A percentile compares a stretch with the other conserved stretches of the same genome.
Conservation (phyloP, 2,888 invertebrate species). For the Dolomedes plantarius region DNA sequence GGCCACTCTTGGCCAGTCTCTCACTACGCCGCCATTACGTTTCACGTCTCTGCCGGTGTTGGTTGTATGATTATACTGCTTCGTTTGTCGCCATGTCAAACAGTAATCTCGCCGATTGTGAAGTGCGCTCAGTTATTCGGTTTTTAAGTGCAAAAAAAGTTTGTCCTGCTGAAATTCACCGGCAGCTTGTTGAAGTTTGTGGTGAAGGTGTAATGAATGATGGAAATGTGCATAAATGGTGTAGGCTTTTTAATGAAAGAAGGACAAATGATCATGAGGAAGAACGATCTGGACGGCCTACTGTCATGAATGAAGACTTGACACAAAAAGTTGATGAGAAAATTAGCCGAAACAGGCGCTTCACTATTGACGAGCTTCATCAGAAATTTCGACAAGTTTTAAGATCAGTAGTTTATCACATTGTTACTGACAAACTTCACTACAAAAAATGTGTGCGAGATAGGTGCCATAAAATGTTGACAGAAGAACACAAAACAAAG, state of each 20-base stretch:
- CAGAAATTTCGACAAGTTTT: slow-evolving; percentile 2
- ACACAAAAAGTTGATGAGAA: not conserved
- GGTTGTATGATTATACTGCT: too few relatives aligned
- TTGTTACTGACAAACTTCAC: not conserved
- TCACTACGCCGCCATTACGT: not conserved
- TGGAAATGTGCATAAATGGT: slow-evolving; percentile 1
- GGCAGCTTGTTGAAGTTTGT: not conserved
- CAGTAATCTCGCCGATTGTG: not conserved
- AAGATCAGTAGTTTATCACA: not conserved
- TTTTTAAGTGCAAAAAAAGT: not conserved
- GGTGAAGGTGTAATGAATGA: slow-evolving; percentile 3
- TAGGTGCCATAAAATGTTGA: not conserved
- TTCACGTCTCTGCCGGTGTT: too few relatives aligned
- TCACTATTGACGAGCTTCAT: slow-evolving; percentile 7
- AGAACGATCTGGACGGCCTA: not conserved
- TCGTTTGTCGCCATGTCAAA: too few relatives aligned
- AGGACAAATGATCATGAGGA: not conserved
- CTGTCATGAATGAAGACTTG: not conserved
- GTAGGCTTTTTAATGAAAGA: not conserved
- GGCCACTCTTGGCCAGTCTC: not conserved
- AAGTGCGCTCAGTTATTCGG: not conserved
- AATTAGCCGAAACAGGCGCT: not conserved
- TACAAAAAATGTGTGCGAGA: not conserved
- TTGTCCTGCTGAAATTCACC: not conserved
- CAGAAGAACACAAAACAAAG: not conserved